phyloP scores from a whole-genome alignment of 2,888 invertebrate genomes.

The Pandemis corylana region DNA sequence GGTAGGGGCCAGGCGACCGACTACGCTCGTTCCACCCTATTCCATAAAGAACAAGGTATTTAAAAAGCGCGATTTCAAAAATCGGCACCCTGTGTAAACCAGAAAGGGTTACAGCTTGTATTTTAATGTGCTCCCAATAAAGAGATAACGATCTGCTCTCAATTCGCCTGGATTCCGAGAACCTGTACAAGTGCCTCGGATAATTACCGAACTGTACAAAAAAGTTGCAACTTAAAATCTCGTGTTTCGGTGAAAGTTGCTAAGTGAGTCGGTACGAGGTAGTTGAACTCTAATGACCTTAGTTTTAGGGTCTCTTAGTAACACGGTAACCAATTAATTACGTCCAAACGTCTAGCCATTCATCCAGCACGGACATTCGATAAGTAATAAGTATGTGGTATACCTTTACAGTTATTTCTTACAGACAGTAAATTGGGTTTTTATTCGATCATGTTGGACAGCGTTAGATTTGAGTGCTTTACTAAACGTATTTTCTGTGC shows the following conservation, averaged over 20 bases:
- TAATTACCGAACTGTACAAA: conserved; percentile 34
- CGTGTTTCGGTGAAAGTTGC: conserved; percentile 66
- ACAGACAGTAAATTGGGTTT: not conserved
- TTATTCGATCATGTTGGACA: not conserved
- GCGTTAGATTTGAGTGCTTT: not conserved
- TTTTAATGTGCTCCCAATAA: conserved; percentile 24
- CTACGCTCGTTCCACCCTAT: too few relatives aligned
- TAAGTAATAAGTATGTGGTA: not conserved
- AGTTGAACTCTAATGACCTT: conserved; percentile 70
- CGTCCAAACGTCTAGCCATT: conserved; percentile 2
- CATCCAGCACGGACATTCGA: not conserved
- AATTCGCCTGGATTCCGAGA: conserved; percentile 34
- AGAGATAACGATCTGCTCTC: conserved; percentile 33
- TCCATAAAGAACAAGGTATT: not conserved
- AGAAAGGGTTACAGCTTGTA: not conserved
- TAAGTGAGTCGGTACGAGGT: conserved; percentile 52
- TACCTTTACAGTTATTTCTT: conserved; percentile 1
- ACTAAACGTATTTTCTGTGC: not conserved
- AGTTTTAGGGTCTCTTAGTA: conserved; percentile 53
- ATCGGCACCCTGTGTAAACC: not conserved
- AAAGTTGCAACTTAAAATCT: conserved; percentile 35
- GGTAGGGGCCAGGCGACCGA: too few relatives aligned
- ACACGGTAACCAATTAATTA: conserved; percentile 17
- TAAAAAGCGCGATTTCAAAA: not conserved
- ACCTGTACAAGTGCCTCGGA: conserved; percentile 28